Conservation (phyloP, 2,888 invertebrate species). For the Eretmocerus hayati region DNA sequence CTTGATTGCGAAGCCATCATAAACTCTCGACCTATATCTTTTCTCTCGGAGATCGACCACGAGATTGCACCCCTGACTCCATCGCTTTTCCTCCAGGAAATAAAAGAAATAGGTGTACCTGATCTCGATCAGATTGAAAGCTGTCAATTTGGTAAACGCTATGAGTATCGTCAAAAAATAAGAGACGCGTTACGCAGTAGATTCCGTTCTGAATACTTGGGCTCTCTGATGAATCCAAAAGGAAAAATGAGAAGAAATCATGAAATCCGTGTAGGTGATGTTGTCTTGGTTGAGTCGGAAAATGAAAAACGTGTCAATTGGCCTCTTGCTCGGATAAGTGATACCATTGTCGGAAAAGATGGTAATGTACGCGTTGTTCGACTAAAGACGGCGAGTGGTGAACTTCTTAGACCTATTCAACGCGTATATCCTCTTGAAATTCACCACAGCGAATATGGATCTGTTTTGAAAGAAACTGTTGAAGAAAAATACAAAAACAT, state of each 20-base stretch:
- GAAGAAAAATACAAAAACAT: too few relatives aligned
- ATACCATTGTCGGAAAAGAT: slow-evolving; percentile 1
- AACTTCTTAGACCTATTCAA: too few relatives aligned
- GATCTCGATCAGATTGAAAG: slow-evolving; percentile 15
- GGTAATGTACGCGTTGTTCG: not conserved
- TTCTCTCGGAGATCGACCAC: slow-evolving; percentile 13
- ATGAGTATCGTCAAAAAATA: slow-evolving; percentile 10
- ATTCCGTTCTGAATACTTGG: slow-evolving; percentile 17
- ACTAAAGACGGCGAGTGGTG: too few relatives aligned
- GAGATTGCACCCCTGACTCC: slow-evolving; percentile 18
- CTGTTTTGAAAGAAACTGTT: too few relatives aligned
- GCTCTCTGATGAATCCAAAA: slow-evolving; percentile 1
- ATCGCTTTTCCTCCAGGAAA: slow-evolving; percentile 23
- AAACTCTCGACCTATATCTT: slow-evolving; percentile 37
- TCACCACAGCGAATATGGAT: too few relatives aligned
- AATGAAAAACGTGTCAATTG: slow-evolving; percentile 11
- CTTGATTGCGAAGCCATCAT: slow-evolving; percentile 34
- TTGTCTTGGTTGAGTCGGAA: slow-evolving; percentile 22
- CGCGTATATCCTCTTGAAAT: too few relatives aligned
- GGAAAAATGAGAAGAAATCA: not conserved
- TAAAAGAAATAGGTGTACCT: slow-evolving; percentile 6
- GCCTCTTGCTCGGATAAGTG: slow-evolving; percentile 2
- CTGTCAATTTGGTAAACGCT: slow-evolving; percentile 7
- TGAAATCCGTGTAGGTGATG: slow-evolving; percentile 9
- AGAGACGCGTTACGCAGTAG: slow-evolving; percentile 14